A percentile compares a stretch with the other conserved stretches of the same genome.
Evolutionary conservation across 35 echinoderm and acorn worm genomes (phyloP).

Genomic region (Lytechinus pictus): DNA sequence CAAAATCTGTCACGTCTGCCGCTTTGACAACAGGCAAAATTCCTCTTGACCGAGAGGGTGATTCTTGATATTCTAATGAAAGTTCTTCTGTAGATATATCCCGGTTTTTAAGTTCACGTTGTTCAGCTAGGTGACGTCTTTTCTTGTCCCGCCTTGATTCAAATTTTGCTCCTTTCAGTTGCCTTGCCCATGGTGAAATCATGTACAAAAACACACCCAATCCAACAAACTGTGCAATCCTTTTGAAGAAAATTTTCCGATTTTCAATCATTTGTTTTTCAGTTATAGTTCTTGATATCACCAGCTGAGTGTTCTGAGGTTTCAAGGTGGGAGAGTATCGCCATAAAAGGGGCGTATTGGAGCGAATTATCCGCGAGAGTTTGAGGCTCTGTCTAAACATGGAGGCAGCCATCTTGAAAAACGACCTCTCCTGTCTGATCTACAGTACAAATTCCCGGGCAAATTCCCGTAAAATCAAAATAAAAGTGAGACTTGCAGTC

Average conservation of each 20-base stretch:
- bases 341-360: constrained; percentile 49
- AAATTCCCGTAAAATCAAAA: neutral
- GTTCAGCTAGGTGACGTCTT: constrained; percentile 62
- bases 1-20: constrained; percentile 83
- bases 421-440: neutral
- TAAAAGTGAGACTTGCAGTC: neutral
- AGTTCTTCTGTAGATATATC: neutral
- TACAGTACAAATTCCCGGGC: neutral
- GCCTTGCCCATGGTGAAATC: constrained; percentile 52
- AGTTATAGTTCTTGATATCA: constrained; percentile 71
- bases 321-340: neutral
- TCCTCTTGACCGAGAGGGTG: neutral
- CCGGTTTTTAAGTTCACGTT: constrained; percentile 8
- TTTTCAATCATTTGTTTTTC: constrained; percentile 72
- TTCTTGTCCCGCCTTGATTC: constrained; percentile 89
- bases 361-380: constrained; percentile 9
- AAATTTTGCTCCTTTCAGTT: constrained; percentile 45
- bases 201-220: constrained; percentile 53
- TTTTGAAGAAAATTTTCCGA: constrained; percentile 64
- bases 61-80: neutral
- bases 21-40: constrained; percentile 83
- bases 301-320: constrained; percentile 19
- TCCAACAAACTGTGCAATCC: constrained; percentile 62
- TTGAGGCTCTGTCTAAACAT: constrained; percentile 41
- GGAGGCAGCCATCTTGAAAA: constrained; percentile 87